Evolutionary conservation across 2,888 invertebrate genomes (phyloP).

Genomic region (Orthosia gothica): DNA sequence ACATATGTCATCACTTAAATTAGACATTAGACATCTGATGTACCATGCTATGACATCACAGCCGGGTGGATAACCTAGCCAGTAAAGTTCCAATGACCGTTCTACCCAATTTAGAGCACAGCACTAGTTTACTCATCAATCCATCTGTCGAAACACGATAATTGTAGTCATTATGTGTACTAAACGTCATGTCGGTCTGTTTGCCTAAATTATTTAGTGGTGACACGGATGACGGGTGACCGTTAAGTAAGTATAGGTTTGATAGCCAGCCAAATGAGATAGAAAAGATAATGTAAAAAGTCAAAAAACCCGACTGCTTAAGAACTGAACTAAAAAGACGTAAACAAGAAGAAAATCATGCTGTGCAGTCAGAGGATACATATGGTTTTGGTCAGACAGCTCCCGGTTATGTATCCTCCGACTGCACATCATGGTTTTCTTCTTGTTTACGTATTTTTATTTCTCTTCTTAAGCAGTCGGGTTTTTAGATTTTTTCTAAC

Average conservation of each 20-base stretch:
- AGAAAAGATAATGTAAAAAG: too few relatives aligned
- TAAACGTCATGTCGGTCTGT: neutral
- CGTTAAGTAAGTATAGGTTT: conserved; percentile 9
- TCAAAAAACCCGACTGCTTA: too few relatives aligned
- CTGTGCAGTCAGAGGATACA: too few relatives aligned
- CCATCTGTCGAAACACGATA: conserved; percentile 27
- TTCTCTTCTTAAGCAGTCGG: too few relatives aligned
- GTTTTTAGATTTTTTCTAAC: too few relatives aligned
- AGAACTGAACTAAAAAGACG: too few relatives aligned
- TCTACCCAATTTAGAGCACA: conserved; percentile 38
- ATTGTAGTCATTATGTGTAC: conserved; percentile 42
- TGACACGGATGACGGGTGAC: conserved; percentile 10
- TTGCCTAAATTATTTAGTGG: conserved; percentile 31
- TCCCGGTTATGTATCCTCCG: too few relatives aligned
- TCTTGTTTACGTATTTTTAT: too few relatives aligned
- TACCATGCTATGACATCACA: conserved; percentile 27
- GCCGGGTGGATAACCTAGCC: conserved; percentile 43
- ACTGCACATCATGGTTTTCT: too few relatives aligned
- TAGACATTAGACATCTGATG: neutral
- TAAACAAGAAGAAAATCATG: too few relatives aligned
- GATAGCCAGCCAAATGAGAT: neutral
- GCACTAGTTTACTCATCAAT: conserved; percentile 29
- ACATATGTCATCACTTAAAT: too few relatives aligned
- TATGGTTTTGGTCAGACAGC: too few relatives aligned
- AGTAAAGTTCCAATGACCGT: conserved; percentile 41